Conservation (phyloP, 1,140 invertebrate genomes). For the Eriocheir sinensis region DNA sequence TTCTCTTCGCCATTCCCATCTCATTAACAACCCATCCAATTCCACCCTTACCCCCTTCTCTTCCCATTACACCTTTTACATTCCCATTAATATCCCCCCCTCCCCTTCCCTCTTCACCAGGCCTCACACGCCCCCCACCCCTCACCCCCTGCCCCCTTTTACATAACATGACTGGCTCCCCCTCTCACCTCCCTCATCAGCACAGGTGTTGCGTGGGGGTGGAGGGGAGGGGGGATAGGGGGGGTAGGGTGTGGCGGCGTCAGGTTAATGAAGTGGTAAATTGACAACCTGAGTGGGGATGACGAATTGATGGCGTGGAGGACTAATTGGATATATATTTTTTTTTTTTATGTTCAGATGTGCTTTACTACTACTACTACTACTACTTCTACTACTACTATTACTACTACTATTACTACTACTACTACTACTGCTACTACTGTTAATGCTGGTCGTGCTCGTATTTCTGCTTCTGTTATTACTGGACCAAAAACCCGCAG, state of each 20-base stretch:
- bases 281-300: background rate
- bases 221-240: background rate
- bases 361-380: too few species aligned
- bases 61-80: background rate
- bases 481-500: background rate
- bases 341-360: too few species aligned
- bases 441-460: background rate
- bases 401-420: background rate
- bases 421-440: background rate
- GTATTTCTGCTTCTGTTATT: background rate
- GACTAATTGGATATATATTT: background rate
- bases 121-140: too few species aligned
- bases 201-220: background rate
- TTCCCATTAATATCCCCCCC: too few species aligned
- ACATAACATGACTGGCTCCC: too few species aligned
- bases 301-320: background rate
- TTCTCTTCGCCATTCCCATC: too few species aligned
- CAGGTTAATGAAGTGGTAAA: background rate
- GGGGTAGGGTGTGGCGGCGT: background rate
- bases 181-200: background rate
- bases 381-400: background rate
- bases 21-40: too few species aligned
- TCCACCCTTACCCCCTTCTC: background rate
- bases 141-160: too few species aligned
- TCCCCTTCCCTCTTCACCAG: too few species aligned